Percentiles rank a stretch among this genome's conserved stretches.
phyloP scores from a whole-genome alignment of 2,797 vertebrate species.

The Pogoniulus pusillus region DNA sequence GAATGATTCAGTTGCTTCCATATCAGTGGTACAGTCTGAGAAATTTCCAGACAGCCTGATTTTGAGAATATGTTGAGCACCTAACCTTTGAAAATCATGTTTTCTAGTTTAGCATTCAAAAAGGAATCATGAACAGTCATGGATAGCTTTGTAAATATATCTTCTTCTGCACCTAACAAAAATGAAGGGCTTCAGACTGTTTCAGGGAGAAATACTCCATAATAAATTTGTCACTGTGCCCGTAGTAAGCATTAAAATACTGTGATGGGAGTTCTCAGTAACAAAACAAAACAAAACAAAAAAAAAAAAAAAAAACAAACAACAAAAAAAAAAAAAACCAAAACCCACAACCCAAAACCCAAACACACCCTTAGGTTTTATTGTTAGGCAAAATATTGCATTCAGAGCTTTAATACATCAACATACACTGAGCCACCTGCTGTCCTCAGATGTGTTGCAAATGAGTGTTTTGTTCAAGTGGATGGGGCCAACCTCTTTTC shows the following conservation, averaged over 20 bases:
- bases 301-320: too few relatives aligned
- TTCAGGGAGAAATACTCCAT: background rate
- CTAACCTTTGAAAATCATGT: slow-evolving; percentile 15
- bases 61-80: background rate
- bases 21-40: background rate
- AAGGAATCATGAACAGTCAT: background rate
- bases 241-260: background rate
- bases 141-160: background rate
- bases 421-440: background rate
- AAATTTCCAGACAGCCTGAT: background rate
- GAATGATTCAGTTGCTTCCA: slow-evolving; percentile 22
- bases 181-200: background rate
- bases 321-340: too few relatives aligned
- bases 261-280: background rate
- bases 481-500: too few relatives aligned
- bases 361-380: background rate
- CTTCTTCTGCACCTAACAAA: background rate
- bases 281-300: background rate
- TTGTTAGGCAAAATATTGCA: background rate
- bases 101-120: background rate
- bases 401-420: background rate
- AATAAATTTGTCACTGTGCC: background rate
- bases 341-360: too few relatives aligned
- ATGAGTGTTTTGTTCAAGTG: background rate
- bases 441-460: background rate